Evolutionary conservation across 1,140 invertebrate species (phyloP).

Genomic region (Adelges cooleyi): DNA sequence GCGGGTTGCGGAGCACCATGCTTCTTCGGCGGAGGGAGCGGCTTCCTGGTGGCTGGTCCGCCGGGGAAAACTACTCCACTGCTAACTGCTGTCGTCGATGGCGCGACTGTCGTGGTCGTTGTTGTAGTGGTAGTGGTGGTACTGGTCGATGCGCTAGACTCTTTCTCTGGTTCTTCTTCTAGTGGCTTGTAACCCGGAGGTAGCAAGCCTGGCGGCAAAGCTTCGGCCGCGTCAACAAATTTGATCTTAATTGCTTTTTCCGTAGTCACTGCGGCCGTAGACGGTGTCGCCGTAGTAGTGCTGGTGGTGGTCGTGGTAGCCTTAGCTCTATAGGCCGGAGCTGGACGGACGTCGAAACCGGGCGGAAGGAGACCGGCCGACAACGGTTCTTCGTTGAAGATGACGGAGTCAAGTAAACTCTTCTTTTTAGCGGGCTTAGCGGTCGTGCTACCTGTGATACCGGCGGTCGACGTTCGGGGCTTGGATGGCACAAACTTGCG

Average conservation of each 20-base stretch:
- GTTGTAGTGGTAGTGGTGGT: conserved; percentile 33
- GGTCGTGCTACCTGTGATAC: conserved; percentile 39
- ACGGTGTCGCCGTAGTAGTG: neutral
- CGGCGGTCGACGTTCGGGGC: conserved; percentile 40
- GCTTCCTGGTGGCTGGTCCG: conserved; percentile 45
- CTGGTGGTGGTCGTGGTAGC: conserved; percentile 31
- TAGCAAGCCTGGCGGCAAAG: conserved; percentile 39
- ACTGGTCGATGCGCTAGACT: neutral
- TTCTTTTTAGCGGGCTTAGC: conserved; percentile 32
- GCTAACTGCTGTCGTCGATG: conserved; percentile 38
- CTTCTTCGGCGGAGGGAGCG: conserved; percentile 39
- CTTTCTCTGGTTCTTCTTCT: neutral
- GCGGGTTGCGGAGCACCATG: conserved; percentile 32
- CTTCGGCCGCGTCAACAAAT: conserved; percentile 40
- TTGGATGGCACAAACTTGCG: conserved; percentile 51
- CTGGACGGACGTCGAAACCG: conserved; percentile 49
- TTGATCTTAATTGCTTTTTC: conserved; percentile 33
- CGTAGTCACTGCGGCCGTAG: conserved; percentile 37
- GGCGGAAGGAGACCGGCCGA: conserved; percentile 44
- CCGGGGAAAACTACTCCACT: conserved; percentile 65
- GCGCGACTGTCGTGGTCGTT: conserved; percentile 34
- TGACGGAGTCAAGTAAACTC: conserved; percentile 44
- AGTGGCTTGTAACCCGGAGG: conserved; percentile 8
- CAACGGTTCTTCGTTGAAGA: conserved; percentile 45
- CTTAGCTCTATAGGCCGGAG: conserved; percentile 42